Base-by-base conservation (phyloP, 2,113 vertebrate species). In the Gracilinanus agilis region DNA sequence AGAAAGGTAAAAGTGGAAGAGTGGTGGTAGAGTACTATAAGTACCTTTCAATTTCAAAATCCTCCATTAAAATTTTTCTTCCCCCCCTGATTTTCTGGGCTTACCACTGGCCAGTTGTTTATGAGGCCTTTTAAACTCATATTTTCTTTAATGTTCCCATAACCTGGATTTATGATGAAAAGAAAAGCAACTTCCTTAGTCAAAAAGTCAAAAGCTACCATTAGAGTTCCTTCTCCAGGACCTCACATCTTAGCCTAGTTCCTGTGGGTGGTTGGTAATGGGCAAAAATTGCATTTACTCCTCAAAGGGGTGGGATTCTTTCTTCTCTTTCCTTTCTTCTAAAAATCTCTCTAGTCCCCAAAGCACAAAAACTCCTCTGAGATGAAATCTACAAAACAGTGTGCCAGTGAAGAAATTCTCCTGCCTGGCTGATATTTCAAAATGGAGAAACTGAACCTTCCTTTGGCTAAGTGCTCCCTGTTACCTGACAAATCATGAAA, bases 331-430 rank as follows among this genome's bases (percentile, higher is more conserved):
- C n/a, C n/a, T 34, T 75, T 75, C 61, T 75, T 75, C 61, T 16
- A 75, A 75, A 83, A 83, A 83, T 83, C 67, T 83, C n/a, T 44
- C 44, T 93, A 92, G 83, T 94, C 96, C 95, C 53, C 92, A 92
- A 94, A 89, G n/a, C 75, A 93, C 93, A 29, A 25, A 44, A 0
- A 53, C 53, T 96, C 92, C 92, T 55, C 0, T 0, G 0, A 90
- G 94, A 90, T 91, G 94, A 94, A 91, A 91, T 90, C 61, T 94
- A 93, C 75, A 83, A 92, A 97, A 96, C 54, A 97, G 91, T 92
- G 95, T 95, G 94, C 93, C 95, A n/a, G 2, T 0, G 55, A 90
- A 96, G 91, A 88, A 53, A 27, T 83, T 75, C 56, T n/a, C 61
- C 54, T 55, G 89, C 56, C 44, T 34, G 61, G 56, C 90, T 54